phyloP scores from a whole-genome alignment of 2,113 vertebrate genomes.

The Epinephelus moara region DNA sequence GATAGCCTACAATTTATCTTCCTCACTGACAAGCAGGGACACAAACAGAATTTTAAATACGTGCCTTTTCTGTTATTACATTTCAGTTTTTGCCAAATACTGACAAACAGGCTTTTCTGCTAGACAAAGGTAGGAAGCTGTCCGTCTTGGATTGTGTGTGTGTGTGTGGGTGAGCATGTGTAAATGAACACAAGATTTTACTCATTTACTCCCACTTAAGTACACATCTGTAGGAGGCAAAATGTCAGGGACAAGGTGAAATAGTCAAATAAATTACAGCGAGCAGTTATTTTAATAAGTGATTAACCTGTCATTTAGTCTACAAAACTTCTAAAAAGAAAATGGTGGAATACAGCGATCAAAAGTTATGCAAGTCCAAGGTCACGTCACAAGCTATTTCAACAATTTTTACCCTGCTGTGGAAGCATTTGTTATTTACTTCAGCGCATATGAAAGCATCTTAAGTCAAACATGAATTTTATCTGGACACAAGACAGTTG shows the following conservation, averaged over 20 bases:
- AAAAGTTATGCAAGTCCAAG: too few species aligned
- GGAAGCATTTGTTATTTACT: background rate
- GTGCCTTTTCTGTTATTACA: background rate
- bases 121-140: background rate
- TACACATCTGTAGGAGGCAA: background rate
- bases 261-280: too few species aligned
- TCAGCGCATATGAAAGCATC: too few species aligned
- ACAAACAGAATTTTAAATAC: slow-evolving; percentile 27
- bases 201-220: background rate
- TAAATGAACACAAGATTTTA: background rate
- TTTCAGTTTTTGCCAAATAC: background rate
- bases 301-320: too few species aligned
- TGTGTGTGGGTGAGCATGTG: background rate
- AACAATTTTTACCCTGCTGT: too few species aligned
- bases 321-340: too few species aligned
- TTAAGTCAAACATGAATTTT: too few species aligned
- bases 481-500: too few species aligned
- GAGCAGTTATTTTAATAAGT: too few species aligned
- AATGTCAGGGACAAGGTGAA: background rate
- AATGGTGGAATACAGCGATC: too few species aligned
- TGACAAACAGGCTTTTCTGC: background rate
- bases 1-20: slow-evolving; percentile 43
- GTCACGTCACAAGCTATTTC: too few species aligned
- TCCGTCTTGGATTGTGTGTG: background rate
- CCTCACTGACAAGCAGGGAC: slow-evolving; percentile 10